Evolutionary conservation across 2,888 invertebrate genomes (phyloP).

Genomic region (Galerucella nymphaeae): DNA sequence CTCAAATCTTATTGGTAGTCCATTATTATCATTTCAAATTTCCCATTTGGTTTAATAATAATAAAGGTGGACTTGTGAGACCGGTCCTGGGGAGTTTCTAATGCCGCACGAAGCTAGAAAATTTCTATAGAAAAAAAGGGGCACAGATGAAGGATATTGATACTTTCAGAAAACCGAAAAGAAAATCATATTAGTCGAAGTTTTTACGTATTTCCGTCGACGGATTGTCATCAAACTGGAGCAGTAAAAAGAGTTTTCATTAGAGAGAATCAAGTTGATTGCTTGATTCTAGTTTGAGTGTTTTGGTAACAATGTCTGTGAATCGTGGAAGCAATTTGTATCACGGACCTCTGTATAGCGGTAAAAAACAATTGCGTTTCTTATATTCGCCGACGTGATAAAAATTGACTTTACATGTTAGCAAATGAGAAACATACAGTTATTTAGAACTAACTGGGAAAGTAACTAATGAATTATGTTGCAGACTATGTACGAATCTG

Average conservation of each 20-base stretch:
- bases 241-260: slow-evolving; percentile 32
- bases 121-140: slow-evolving; percentile 24
- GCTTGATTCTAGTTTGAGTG: slow-evolving; percentile 19
- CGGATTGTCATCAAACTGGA: slow-evolving; percentile 23
- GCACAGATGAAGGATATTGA: slow-evolving; percentile 48
- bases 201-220: slow-evolving; percentile 12
- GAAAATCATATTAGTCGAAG: slow-evolving; percentile 7
- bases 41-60: background rate
- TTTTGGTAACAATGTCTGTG: slow-evolving; percentile 23
- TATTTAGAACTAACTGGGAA: background rate
- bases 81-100: background rate
- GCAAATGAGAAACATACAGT: background rate
- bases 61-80: no score
- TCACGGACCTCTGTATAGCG: background rate
- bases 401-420: background rate
- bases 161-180: slow-evolving; percentile 40
- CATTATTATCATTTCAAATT: background rate
- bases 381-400: background rate
- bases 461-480: background rate
- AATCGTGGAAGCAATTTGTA: slow-evolving; percentile 21
- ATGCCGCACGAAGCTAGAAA: slow-evolving; percentile 16
- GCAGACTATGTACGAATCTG: no score
- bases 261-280: slow-evolving; percentile 13
- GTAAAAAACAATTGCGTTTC: slow-evolving; percentile 10
- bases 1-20: no score